A percentile compares a stretch with the other conserved stretches of the same genome.
phyloP scores from a whole-genome alignment of 2,797 vertebrate genomes.

The Neomorphus geoffroyi region DNA sequence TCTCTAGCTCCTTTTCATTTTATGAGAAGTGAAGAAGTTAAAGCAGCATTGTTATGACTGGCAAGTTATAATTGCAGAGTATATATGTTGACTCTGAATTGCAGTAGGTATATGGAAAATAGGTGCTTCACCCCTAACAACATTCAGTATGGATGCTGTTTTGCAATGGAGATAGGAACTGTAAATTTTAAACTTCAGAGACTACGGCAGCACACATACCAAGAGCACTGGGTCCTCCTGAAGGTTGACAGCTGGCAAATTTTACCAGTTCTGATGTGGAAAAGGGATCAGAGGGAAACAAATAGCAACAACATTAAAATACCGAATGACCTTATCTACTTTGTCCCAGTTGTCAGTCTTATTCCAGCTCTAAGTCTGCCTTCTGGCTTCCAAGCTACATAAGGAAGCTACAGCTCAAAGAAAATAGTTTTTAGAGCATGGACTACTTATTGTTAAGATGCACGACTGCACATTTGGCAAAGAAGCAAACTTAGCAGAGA shows the following conservation, averaged over 20 bases:
- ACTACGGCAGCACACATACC: background rate
- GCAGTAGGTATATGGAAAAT: background rate
- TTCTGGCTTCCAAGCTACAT: background rate
- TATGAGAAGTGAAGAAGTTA: background rate
- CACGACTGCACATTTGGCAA: conserved; percentile 50
- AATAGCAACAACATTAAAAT: background rate
- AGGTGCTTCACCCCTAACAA: background rate
- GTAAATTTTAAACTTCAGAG: background rate
- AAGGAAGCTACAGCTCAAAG: conserved; percentile 26
- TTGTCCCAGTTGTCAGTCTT: background rate
- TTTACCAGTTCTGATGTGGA: background rate
- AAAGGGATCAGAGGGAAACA: background rate
- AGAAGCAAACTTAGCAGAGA: conserved; percentile 8
- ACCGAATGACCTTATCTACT: background rate
- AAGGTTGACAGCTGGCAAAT: background rate
- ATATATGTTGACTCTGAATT: background rate
- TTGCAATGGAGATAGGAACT: background rate
- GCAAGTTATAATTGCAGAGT: background rate
- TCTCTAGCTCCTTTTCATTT: background rate
- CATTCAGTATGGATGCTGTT: background rate
- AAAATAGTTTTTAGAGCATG: conserved; percentile 24
- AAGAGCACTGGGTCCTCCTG: background rate
- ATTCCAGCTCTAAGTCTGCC: background rate
- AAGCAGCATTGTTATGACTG: background rate
- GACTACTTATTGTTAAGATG: conserved; percentile 27